phyloP scores from a whole-genome alignment of 2,797 vertebrate genomes.

The Lycodopsis pacificus region DNA sequence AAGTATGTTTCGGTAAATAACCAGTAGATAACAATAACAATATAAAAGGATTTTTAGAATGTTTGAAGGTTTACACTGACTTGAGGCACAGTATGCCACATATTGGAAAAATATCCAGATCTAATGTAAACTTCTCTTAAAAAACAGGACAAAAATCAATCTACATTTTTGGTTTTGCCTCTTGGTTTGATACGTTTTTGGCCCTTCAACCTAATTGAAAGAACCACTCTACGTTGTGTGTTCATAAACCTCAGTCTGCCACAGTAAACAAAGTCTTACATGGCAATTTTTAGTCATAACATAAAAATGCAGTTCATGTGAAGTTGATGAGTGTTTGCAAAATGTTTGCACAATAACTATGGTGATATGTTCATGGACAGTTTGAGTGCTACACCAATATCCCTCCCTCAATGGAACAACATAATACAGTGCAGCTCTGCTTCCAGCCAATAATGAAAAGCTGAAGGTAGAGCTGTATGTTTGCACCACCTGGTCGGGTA shows the following conservation, averaged over 20 bases:
- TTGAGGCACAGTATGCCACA: neutral
- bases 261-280: conserved; percentile 1
- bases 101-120: neutral
- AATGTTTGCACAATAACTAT: conserved; percentile 20
- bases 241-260: conserved; percentile 21
- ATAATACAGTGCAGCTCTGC: conserved; percentile 2
- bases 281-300: conserved; percentile 9
- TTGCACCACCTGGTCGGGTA: conserved; percentile 60
- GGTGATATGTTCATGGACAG: conserved; percentile 29
- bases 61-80: neutral
- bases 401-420: conserved; percentile 30
- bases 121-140: neutral
- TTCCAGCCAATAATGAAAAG: conserved; percentile 30
- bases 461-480: conserved; percentile 23
- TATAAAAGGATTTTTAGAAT: too few species aligned
- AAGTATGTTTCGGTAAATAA: too few species aligned
- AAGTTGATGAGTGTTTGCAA: neutral
- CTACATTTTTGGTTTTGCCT: neutral
- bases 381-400: conserved; percentile 46
- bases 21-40: too few species aligned
- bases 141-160: neutral
- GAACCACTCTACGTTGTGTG: conserved; percentile 5
- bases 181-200: conserved; percentile 16
- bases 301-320: conserved; percentile 3
- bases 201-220: neutral